phyloP scores from a whole-genome alignment of 2,888 invertebrate genomes.

The Pachycephus smyrnensis region DNA sequence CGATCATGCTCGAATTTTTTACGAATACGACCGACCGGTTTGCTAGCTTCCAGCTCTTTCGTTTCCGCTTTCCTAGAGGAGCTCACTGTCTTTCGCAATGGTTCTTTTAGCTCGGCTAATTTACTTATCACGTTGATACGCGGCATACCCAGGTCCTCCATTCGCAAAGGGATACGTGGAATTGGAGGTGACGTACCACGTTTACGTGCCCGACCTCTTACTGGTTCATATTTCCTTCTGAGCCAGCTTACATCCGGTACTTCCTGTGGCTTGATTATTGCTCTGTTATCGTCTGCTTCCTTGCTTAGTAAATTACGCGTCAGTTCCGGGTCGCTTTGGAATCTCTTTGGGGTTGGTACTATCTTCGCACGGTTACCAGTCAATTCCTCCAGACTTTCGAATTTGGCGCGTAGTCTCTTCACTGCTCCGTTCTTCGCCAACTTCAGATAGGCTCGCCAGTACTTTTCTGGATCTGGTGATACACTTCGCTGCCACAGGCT shows the following conservation, averaged over 20 bases:
- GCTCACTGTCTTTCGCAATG: constrained; percentile 24
- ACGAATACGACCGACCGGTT: constrained; percentile 80
- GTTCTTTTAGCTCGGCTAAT: constrained; percentile 74
- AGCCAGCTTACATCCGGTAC: constrained; percentile 74
- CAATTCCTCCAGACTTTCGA: constrained; percentile 76
- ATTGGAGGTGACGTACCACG: constrained; percentile 74
- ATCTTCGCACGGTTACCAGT: constrained; percentile 55
- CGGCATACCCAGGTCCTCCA: constrained; percentile 84
- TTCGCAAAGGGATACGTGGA: constrained; percentile 73
- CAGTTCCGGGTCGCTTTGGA: constrained; percentile 85
- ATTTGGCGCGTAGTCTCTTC: constrained; percentile 80
- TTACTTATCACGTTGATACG: constrained; percentile 92
- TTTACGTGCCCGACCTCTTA: constrained; percentile 69
- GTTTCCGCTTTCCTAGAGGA: constrained; percentile 52
- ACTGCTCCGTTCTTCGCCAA: constrained; percentile 84
- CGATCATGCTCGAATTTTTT: constrained; percentile 77
- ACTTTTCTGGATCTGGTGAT: constrained; percentile 80
- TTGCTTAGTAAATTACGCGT: constrained; percentile 72
- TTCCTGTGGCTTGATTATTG: constrained; percentile 68
- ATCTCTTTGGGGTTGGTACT: constrained; percentile 68
- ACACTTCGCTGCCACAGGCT: constrained; percentile 78
- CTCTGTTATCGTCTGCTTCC: constrained; percentile 67
- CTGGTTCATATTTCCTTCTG: constrained; percentile 73
- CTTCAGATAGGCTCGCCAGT: constrained; percentile 77
- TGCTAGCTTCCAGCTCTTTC: constrained; percentile 49